phyloP scores from a whole-genome alignment of 2,888 invertebrate species.

The Pocota personata region DNA sequence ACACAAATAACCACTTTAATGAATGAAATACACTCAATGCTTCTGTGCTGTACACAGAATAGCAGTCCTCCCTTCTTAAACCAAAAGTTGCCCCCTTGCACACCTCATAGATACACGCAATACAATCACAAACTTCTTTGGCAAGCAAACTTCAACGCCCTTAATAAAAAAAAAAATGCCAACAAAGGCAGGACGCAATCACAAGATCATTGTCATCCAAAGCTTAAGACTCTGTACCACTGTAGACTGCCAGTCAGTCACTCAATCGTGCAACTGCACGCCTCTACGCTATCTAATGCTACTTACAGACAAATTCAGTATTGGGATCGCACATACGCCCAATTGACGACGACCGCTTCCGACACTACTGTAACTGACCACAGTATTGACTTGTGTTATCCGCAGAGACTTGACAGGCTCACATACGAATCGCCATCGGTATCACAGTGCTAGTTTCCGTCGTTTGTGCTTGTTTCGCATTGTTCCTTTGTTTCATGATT shows the following conservation, averaged over 20 bases:
- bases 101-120: slow-evolving; percentile 14
- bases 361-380: slow-evolving; percentile 53
- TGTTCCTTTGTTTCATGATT: slow-evolving; percentile 30
- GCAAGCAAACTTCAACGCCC: slow-evolving; percentile 57
- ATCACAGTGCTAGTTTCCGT: slow-evolving; percentile 53
- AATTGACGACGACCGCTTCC: slow-evolving; percentile 61
- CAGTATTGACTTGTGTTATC: slow-evolving; percentile 52
- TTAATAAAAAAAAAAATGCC: neutral
- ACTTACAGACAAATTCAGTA: slow-evolving; percentile 5
- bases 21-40: slow-evolving; percentile 50
- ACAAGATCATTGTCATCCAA: slow-evolving; percentile 57
- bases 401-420: slow-evolving; percentile 31
- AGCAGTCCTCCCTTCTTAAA: neutral
- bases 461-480: slow-evolving; percentile 62
- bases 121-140: slow-evolving; percentile 23
- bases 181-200: slow-evolving; percentile 31
- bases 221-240: slow-evolving; percentile 19
- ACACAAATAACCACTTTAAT: slow-evolving; percentile 12
- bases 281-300: slow-evolving; percentile 6
- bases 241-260: slow-evolving; percentile 57
- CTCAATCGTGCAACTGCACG: slow-evolving; percentile 51
- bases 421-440: slow-evolving; percentile 26
- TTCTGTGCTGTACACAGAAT: neutral
- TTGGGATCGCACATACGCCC: slow-evolving; percentile 42
- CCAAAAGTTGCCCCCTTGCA: neutral